phyloP scores from a whole-genome alignment of 1,140 invertebrate species.

The Globodera rostochiensis region DNA sequence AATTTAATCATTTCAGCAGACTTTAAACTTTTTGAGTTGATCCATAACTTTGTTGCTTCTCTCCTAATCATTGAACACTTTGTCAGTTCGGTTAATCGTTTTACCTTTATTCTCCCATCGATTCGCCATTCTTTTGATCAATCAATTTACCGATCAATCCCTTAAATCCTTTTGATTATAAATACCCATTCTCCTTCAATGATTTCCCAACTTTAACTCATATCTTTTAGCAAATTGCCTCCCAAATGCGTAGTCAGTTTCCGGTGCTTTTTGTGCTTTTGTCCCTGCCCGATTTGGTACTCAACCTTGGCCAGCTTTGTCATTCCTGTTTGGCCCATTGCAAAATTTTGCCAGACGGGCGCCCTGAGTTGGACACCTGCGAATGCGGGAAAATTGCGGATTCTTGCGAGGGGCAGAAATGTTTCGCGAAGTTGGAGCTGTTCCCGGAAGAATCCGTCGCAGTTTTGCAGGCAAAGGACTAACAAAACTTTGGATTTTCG shows the following conservation, averaged over 20 bases:
- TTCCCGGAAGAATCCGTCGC: conserved; percentile 58
- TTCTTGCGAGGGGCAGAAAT: conserved; percentile 55
- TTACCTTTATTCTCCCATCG: too few relatives aligned
- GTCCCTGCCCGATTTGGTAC: not conserved
- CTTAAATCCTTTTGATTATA: too few relatives aligned
- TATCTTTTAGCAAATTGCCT: too few relatives aligned
- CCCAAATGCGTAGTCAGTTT: not conserved
- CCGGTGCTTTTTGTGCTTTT: not conserved
- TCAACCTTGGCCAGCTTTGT: conserved; percentile 18
- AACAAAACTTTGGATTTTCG: conserved; percentile 6
- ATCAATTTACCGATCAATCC: not conserved
- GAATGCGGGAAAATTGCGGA: conserved; percentile 33
- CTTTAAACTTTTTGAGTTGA: too few relatives aligned
- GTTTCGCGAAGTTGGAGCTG: conserved; percentile 63
- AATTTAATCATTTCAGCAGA: too few relatives aligned
- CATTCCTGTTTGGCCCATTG: conserved; percentile 53
- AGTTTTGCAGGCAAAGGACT: conserved; percentile 58
- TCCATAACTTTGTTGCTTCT: too few relatives aligned
- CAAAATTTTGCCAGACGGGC: conserved; percentile 46
- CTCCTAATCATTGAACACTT: too few relatives aligned
- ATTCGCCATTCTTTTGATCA: not conserved
- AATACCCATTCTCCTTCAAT: not conserved
- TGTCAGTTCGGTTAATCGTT: too few relatives aligned
- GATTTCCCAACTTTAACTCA: not conserved
- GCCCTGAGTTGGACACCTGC: conserved; percentile 41